Evolutionary conservation across 2,797 vertebrate species (phyloP).

Genomic region (Acanthurus leucopareius): DNA sequence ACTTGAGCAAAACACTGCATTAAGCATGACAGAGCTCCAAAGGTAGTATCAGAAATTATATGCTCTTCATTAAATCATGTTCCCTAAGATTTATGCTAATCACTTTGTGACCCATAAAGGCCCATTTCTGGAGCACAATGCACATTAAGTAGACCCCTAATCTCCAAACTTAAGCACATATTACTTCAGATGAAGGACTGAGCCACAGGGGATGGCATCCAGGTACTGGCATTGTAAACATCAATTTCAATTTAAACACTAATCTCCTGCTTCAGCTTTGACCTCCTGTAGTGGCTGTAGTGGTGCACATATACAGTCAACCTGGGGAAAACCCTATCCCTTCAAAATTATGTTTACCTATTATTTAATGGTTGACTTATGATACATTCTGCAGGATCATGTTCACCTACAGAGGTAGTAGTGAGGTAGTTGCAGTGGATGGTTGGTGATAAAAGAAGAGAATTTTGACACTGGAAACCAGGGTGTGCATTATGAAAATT

Average conservation of each 20-base stretch:
- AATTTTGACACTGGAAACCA: too few relatives aligned
- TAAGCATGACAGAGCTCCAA: slow-evolving; percentile 8
- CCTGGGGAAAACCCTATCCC: too few relatives aligned
- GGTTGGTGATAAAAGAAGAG: too few relatives aligned
- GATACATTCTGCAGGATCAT: too few relatives aligned
- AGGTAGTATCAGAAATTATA: not conserved
- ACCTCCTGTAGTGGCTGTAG: not conserved
- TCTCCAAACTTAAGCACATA: not conserved
- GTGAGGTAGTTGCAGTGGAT: too few relatives aligned
- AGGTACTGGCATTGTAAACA: not conserved
- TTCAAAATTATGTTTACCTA: too few relatives aligned
- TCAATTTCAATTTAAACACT: not conserved
- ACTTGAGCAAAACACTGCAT: slow-evolving; percentile 18
- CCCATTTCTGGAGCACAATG: not conserved
- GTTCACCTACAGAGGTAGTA: too few relatives aligned
- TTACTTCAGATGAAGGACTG: not conserved
- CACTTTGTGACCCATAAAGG: slow-evolving; percentile 8
- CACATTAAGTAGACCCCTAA: not conserved
- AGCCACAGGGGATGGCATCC: not conserved
- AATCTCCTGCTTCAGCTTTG: not conserved
- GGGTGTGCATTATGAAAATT: too few relatives aligned
- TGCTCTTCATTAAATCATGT: not conserved
- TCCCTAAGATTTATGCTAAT: slow-evolving; percentile 16
- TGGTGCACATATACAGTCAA: not conserved
- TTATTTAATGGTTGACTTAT: too few relatives aligned